phyloP scores from a whole-genome alignment of 2,888 invertebrate genomes.

The Agonopterix alstromeriana region DNA sequence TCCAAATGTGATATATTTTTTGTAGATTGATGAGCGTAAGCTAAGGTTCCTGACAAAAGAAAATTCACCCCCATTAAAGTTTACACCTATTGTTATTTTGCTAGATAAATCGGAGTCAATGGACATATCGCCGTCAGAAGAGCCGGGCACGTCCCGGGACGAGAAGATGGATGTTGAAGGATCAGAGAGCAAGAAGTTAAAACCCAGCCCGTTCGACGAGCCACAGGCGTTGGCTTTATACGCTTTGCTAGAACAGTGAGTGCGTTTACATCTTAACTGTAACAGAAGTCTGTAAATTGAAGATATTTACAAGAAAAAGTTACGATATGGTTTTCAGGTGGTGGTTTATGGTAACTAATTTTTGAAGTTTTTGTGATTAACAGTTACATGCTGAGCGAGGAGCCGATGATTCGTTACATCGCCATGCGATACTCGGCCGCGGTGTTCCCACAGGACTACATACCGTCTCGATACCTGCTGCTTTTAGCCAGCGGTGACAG shows the following conservation, averaged over 20 bases:
- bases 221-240: constrained; percentile 62
- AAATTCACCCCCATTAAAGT: too few relatives aligned
- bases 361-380: not conserved
- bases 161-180: constrained; percentile 51
- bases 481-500: constrained; percentile 89
- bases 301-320: too few relatives aligned
- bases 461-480: constrained; percentile 88
- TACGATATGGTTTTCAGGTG: too few relatives aligned
- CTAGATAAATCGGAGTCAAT: constrained; percentile 29
- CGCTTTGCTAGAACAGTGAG: constrained; percentile 65
- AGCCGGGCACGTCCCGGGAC: constrained; percentile 32
- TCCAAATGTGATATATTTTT: too few relatives aligned
- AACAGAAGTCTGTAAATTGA: too few relatives aligned
- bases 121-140: constrained; percentile 23
- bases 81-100: too few relatives aligned
- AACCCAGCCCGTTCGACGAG: constrained; percentile 42
- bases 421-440: constrained; percentile 88
- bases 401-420: constrained; percentile 88
- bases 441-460: constrained; percentile 88
- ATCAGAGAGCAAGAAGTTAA: constrained; percentile 25
- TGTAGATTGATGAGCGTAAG: too few relatives aligned
- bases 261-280: constrained; percentile 10
- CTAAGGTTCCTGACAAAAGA: too few relatives aligned
- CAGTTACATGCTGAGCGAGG: constrained; percentile 86
- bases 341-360: too few relatives aligned